Evolutionary conservation across 1,140 invertebrate genomes (phyloP), one percentile per base, ranked within the genome.

Genomic region (Drosophila varians): DNA sequence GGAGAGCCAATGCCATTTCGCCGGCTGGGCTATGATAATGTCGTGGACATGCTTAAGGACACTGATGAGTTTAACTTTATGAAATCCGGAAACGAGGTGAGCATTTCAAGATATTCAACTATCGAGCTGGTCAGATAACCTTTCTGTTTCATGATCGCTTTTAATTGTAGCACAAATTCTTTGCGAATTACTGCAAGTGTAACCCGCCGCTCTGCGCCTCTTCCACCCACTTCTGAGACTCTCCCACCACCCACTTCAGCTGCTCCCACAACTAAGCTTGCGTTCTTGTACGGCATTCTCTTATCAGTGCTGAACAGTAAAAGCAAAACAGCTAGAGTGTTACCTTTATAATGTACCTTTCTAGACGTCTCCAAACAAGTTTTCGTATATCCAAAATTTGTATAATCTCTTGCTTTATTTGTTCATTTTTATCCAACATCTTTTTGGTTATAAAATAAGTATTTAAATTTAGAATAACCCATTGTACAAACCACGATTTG

Each of bases 61-160:
- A 82, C 84, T 2, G 34, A 69, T 5, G 80, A 70, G 51, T 91
- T 91, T 11, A 53, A 46, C 12, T 62, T 90, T 48, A 48, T 40
- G 11, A 49, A 14, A 6, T 1, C 19, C 31, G 68, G 64, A 16
- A 56, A 48, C 4, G 69, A 83, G 45, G 89, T 86, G 54, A 61
- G 25, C 21, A 14, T 11, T 8, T n/a, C 8, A 45, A 26, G 7
- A 7, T 1, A n/a, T 21, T 1, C 0, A 34, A 49, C 34, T 25
- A 12, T 45, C 4, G 28, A 11, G 19, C 4, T 12, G 4, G 4
- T 21, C 12, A 8, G 6, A 12, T 14, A 1, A 8, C 36, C 25
- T 34, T 45, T 62, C 36, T 18, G 12, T 25, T 45, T 45, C 14
- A 2, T 43, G 34, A 6, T 46, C 49, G 12, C 23, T 45, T 38